phyloP scores from a whole-genome alignment of 2,113 vertebrate species.

The Pluvianellus socialis region DNA sequence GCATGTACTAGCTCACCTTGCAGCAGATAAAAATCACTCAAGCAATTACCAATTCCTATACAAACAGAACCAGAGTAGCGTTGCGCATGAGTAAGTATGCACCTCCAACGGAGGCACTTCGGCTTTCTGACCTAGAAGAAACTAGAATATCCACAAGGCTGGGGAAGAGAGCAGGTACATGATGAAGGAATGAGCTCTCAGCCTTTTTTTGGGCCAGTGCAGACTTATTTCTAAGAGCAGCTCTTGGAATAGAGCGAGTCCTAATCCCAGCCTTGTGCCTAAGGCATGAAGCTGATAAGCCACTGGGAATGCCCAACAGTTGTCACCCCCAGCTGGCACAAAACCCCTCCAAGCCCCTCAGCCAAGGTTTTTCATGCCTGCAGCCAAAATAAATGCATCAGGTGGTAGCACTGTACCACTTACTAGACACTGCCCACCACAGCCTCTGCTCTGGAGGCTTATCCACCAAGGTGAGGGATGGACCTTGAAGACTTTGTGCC shows the following conservation, averaged over 20 bases:
- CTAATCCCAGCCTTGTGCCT: neutral
- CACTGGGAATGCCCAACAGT: slow-evolving; percentile 31
- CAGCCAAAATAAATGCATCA: neutral
- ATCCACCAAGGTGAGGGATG: neutral
- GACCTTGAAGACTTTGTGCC: neutral
- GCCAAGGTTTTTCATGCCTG: neutral
- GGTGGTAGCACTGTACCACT: neutral
- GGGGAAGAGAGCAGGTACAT: neutral
- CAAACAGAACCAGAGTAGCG: neutral
- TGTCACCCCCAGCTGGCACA: slow-evolving; percentile 23
- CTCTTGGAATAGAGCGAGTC: neutral
- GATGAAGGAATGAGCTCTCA: neutral
- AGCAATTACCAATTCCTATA: neutral
- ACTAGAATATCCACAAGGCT: neutral
- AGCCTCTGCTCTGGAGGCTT: neutral
- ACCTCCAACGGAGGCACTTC: neutral
- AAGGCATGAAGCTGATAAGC: slow-evolving; percentile 4
- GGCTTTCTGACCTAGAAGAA: neutral
- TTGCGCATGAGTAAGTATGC: neutral
- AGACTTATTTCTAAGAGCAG: neutral
- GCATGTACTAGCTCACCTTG: neutral
- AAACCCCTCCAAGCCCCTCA: neutral
- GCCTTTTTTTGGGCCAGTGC: neutral
- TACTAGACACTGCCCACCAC: neutral
- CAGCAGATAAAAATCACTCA: neutral